These are phyloP conservation scores for Crambe crambe DNA, from an alignment of 37 sponge, comb jelly and placozoan genomes.

Conservation along the genomic window DNA sequence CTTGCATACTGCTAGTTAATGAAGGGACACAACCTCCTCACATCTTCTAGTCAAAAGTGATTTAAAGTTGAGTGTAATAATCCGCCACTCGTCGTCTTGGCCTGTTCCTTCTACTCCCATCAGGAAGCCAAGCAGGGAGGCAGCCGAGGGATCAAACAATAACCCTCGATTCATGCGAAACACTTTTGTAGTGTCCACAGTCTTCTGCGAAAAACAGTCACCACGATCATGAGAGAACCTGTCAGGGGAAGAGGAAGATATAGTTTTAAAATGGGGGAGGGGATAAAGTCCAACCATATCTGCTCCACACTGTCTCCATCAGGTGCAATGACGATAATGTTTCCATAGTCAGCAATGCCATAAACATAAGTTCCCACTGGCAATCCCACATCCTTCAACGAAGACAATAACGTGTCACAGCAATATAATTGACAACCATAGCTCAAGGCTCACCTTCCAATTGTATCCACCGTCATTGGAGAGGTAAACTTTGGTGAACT, in stretches of 20 bases:
- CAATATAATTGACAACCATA: no score
- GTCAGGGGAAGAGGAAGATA: not conserved
- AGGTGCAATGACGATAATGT: slow-evolving; percentile 40
- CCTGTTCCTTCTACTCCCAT: slow-evolving; percentile 47
- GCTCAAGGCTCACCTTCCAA: slow-evolving; percentile 48
- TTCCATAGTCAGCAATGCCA: slow-evolving; percentile 76
- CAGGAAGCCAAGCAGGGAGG: slow-evolving; percentile 37
- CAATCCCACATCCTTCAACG: slow-evolving; percentile 18
- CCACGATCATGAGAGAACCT: slow-evolving; percentile 83
- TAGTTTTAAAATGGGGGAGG: not conserved
- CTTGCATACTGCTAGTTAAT: no score
- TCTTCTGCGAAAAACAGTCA: slow-evolving; percentile 30
- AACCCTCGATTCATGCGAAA: slow-evolving; percentile 44
- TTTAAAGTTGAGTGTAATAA: slow-evolving; percentile 42
- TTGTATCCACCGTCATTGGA: slow-evolving; percentile 54
- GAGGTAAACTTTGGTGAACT: slow-evolving; percentile 8
- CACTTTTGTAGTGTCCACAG: slow-evolving; percentile 28
- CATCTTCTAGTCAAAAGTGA: slow-evolving; percentile 22
- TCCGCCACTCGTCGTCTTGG: slow-evolving; percentile 29
- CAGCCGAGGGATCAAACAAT: slow-evolving; percentile 36
- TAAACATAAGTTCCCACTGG: slow-evolving; percentile 46
- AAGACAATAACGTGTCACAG: no score
- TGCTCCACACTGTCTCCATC: slow-evolving; percentile 1
- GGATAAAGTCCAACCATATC: slow-evolving; percentile 27
- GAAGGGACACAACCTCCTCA: slow-evolving; percentile 35